Percentiles rank a stretch among this genome's conserved stretches.
These are phyloP conservation scores for Irena cyanogastra DNA, from an alignment of 2,113 vertebrate species.

Conservation along the genomic window DNA sequence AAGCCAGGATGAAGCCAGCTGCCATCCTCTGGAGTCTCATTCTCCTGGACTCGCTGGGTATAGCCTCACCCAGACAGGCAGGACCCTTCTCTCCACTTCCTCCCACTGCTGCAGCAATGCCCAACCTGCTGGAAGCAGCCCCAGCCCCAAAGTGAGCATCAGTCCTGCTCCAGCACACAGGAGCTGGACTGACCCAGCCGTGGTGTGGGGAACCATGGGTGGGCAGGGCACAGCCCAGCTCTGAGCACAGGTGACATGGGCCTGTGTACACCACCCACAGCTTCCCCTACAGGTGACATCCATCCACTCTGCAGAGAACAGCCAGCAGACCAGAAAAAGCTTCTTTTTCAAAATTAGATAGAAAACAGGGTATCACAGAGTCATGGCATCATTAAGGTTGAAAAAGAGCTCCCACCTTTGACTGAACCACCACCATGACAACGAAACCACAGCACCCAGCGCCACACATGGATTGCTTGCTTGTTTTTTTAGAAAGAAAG, in stretches of 20 bases:
- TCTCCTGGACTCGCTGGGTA: neutral
- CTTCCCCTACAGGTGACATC: neutral
- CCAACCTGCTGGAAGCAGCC: no score
- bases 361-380: neutral
- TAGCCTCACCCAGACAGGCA: rapidly evolving
- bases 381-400: neutral
- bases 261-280: neutral
- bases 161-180: rapidly evolving
- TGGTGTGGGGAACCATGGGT: rapidly evolving
- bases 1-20: neutral
- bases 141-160: rapidly evolving
- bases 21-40: neutral
- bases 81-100: neutral
- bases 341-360: neutral
- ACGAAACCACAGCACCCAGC: neutral
- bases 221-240: neutral
- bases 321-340: neutral
- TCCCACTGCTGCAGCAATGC: rapidly evolving
- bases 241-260: rapidly evolving
- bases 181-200: neutral
- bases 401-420: neutral
- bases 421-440: rapidly evolving
- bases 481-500: neutral
- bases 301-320: neutral
- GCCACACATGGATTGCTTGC: rapidly evolving